Evolutionary conservation across 2,888 invertebrate genomes (phyloP).

Genomic region (Psylliodes chrysocephalus): DNA sequence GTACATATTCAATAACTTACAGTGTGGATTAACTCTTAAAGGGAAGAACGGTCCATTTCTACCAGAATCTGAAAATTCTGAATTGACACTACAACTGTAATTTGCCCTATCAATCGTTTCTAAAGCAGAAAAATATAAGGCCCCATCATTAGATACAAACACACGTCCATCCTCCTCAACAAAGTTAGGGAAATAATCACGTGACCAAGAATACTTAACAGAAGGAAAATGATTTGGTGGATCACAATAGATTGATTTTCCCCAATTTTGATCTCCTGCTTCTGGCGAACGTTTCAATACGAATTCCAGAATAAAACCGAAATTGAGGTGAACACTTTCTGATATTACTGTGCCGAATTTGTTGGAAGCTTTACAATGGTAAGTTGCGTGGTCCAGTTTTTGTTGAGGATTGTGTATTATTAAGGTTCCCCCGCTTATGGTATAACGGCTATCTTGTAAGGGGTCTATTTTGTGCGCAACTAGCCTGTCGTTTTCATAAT

Average conservation of each 20-base stretch:
- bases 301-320: constrained; percentile 91
- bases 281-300: constrained; percentile 87
- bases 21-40: constrained; percentile 83
- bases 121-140: constrained; percentile 92
- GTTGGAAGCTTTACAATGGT: constrained; percentile 93
- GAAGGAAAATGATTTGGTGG: constrained; percentile 92
- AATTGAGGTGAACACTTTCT: constrained; percentile 86
- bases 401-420: constrained; percentile 88
- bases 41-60: constrained; percentile 91
- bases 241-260: constrained; percentile 91
- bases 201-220: constrained; percentile 91
- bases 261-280: constrained; percentile 91
- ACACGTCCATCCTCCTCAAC: constrained; percentile 93
- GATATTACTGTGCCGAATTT: constrained; percentile 89
- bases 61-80: constrained; percentile 85
- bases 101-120: constrained; percentile 90
- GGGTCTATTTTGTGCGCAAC: constrained; percentile 82
- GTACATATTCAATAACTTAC: too few species aligned
- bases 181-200: constrained; percentile 89
- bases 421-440: constrained; percentile 90
- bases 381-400: constrained; percentile 83
- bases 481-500: constrained; percentile 82
- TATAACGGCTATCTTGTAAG: constrained; percentile 77
- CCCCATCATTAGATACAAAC: constrained; percentile 94
- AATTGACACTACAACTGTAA: constrained; percentile 93